Base-by-base conservation (phyloP, 2,113 vertebrate genomes). In the Rhabdornis inornatus region DNA sequence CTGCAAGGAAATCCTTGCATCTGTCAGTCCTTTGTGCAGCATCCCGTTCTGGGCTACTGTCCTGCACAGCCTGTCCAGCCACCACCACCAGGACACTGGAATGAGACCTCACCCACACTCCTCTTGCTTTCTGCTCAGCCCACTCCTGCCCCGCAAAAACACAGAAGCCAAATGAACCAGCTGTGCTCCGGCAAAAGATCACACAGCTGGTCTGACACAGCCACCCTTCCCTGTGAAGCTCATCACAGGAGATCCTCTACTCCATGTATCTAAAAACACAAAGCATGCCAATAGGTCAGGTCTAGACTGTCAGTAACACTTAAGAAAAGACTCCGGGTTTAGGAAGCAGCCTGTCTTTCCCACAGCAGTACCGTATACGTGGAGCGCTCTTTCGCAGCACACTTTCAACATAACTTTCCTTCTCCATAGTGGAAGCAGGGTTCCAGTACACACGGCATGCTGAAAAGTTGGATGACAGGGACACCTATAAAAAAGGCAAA, bases 371-470 rank as follows among this genome's bases (percentile, higher is more conserved):
- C 99, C 99, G 97, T 86, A 99, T 96, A 16, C 96, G 93, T 4
- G 97, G 92, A 7, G 98, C 97, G 3, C 95, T 97, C 84, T 86
- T 98, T 83, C 10, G 94, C 63, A 99, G 96, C 15, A 94, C 11
- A 2, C 93, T 95, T 39, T 98, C 97, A 30, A 97, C 63, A 1
- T 85, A 87, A 27, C 83, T 27, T 15, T 98, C 98, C 37, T 93
- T 71, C 30, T 98, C 97, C 7, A 3, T 8, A 3, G 94, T 96
- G 11, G 97, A 80, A 40, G 91, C 85, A 4, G 97, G 96, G 93
- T 95, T 98, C 99, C 99, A 99, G 91, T 98, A 99, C 10, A 98
- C 95, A 10, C 98, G 98, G 80, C 98, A 99, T 0, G 93, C 94
- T 13, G 98, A 98, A 66, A 98, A 98, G 95, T 98, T 98, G 52